phyloP scores from a whole-genome alignment of 2,113 vertebrate species.

The Siphamia tubifer region DNA sequence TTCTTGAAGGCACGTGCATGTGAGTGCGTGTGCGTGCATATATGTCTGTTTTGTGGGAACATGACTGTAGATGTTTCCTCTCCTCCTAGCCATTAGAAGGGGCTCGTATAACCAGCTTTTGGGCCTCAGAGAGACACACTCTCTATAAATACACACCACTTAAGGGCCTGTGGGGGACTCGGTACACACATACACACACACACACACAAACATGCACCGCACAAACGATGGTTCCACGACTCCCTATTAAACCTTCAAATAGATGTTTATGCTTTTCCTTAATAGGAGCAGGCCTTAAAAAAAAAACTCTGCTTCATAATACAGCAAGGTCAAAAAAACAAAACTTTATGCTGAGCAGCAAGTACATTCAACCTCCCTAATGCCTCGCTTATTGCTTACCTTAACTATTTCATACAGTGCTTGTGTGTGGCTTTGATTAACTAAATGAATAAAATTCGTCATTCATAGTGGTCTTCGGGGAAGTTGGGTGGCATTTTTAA shows the following conservation, averaged over 20 bases:
- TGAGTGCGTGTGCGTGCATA: conserved; percentile 17
- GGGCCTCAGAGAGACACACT: conserved; percentile 71
- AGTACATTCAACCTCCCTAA: conserved; percentile 4
- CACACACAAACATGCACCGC: conserved; percentile 19
- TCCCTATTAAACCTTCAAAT: conserved; percentile 69
- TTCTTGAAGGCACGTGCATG: conserved; percentile 6
- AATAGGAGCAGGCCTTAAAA: conserved; percentile 40
- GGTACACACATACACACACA: conserved; percentile 26
- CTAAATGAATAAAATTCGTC: conserved; percentile 40
- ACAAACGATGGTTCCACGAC: conserved; percentile 41
- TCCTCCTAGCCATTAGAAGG: conserved; percentile 75
- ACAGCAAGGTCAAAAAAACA: conserved; percentile 39
- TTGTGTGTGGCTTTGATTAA: conserved; percentile 42
- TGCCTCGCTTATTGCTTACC: conserved; percentile 25
- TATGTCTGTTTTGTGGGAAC: conserved; percentile 66
- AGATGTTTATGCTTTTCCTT: conserved; percentile 64
- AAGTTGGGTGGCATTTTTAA: conserved; percentile 27
- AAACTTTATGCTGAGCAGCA: conserved; percentile 15
- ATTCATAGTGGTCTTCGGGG: conserved; percentile 10
- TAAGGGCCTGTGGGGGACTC: conserved; percentile 76
- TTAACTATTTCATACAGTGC: conserved; percentile 26
- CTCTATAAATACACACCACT: conserved; percentile 82
- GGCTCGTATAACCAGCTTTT: conserved; percentile 76
- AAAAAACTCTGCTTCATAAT: conserved; percentile 27
- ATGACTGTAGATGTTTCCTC: conserved; percentile 69